phyloP scores from a whole-genome alignment of 2,797 vertebrate species.

The Sylvilagus floridanus region DNA sequence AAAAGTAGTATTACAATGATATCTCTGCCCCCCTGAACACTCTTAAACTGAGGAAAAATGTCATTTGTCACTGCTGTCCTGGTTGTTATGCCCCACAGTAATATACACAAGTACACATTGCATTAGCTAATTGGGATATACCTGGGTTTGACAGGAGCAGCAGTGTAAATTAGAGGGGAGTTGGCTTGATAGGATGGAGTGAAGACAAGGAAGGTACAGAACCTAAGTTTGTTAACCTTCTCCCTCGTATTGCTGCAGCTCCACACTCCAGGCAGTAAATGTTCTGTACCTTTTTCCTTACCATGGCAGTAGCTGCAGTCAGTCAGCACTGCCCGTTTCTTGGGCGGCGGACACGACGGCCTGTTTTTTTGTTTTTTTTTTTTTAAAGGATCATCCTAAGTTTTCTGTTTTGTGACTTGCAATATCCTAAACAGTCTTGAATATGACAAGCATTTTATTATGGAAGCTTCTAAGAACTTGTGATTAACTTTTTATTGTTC shows the following conservation, averaged over 20 bases:
- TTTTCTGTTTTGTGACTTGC: neutral
- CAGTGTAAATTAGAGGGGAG: neutral
- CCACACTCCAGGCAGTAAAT: neutral
- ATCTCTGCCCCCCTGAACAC: neutral
- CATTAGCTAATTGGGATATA: neutral
- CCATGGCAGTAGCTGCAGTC: neutral
- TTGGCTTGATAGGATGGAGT: neutral
- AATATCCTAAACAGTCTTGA: neutral
- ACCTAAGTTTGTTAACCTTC: neutral
- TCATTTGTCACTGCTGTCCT: neutral
- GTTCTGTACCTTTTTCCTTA: neutral
- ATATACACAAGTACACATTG: neutral
- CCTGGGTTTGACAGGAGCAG: neutral
- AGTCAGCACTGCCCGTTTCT: neutral
- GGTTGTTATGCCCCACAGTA: neutral
- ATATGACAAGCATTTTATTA: neutral
- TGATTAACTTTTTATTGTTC: slow-evolving; percentile 24
- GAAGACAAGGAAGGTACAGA: neutral
- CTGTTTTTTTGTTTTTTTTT: no score
- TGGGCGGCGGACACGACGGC: neutral
- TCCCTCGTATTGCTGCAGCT: neutral
- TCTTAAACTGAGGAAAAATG: slow-evolving; percentile 47
- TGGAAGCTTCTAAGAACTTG: slow-evolving; percentile 35
- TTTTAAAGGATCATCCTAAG: neutral
- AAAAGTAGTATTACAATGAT: neutral